Evolutionary conservation across 2,797 vertebrate species (phyloP), one percentile per base, ranked within the genome.

Genomic region (Pangasius larnaudii): DNA sequence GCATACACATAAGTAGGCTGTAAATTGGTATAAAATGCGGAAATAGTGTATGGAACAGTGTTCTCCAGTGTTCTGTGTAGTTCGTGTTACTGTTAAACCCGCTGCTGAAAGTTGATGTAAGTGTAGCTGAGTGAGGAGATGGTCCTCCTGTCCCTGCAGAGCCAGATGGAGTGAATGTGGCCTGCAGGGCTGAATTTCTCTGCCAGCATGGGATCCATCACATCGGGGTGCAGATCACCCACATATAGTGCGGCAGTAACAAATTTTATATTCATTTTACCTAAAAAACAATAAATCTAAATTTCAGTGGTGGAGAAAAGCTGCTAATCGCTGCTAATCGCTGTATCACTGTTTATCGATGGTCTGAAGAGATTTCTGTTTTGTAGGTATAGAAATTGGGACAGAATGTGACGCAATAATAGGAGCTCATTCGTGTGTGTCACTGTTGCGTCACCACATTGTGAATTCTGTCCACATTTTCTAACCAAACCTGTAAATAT

Each of bases 211-310:
- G 27, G 9, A 1, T 56, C 19, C 0, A 2, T 84, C n/a, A 84
- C 83, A 71, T 84, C 11, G 19, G 49, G 65, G 30, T 71, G 46
- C 49, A 71, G 30, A 71, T 84, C 83, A 53, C 19, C 10, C 83
- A 53, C 49, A 33, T 71, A 69, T 19, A 53, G 65, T 56, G 46
- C 0, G 13, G 82, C 46, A 19, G 53, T 51, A 53, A 36, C 11
- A 5, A 51, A 51, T 69, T 69, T 24, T 53, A 2, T 18, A 49
- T 69, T 69, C 30, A 18, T 56, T 56, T 16, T 56, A 56, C 53
- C 53, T 18, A 18, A 56, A 56, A 56, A 56, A 18, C 3, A 30
- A 82, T 49, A 46, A 42, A 82, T 82, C 59, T 46, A 82, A n/a
- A 13, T 49, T 39, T 61, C 80, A 65, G 59, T 65, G 80, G 27